Evolutionary conservation across 37 sponge, comb jelly and placozoan genomes (phyloP).

Genomic region (Bolinopsis microptera): DNA sequence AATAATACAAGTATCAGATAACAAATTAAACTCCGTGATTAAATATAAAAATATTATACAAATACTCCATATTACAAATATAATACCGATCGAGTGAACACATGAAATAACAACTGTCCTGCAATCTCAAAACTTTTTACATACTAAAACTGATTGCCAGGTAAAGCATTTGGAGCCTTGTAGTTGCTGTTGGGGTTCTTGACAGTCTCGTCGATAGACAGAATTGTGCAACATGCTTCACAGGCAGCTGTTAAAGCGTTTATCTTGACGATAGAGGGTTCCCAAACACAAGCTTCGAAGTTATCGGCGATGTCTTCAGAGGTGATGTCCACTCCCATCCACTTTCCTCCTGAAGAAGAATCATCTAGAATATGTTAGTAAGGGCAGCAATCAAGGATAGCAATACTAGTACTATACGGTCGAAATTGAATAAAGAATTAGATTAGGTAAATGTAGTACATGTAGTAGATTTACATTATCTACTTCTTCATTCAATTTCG

Average conservation of each 20-base stretch:
- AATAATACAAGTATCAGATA: not conserved
- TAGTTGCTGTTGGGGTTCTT: slow-evolving; percentile 81
- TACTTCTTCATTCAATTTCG: too few relatives aligned
- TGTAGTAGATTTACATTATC: too few relatives aligned
- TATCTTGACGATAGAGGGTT: slow-evolving; percentile 90
- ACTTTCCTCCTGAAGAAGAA: slow-evolving; percentile 75
- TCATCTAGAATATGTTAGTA: not conserved
- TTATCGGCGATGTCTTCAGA: slow-evolving; percentile 93
- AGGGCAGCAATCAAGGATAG: not conserved
- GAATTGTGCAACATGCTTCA: slow-evolving; percentile 92
- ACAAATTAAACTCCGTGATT: too few relatives aligned
- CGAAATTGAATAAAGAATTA: too few relatives aligned
- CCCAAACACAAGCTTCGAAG: slow-evolving; percentile 97
- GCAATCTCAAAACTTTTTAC: not conserved
- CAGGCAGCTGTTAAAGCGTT: slow-evolving; percentile 95
- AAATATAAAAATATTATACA: slow-evolving; percentile 35
- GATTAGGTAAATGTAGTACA: too few relatives aligned
- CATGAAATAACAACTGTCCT: not conserved
- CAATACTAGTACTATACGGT: not conserved
- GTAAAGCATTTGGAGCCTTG: slow-evolving; percentile 35
- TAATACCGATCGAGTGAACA: not conserved
- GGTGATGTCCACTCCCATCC: slow-evolving; percentile 97
- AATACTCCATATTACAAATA: slow-evolving; percentile 28
- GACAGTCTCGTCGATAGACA: slow-evolving; percentile 98
- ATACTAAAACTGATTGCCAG: too few relatives aligned